These are phyloP conservation scores for Selenia dentaria DNA, from an alignment of 2,888 invertebrate species.

Conservation along the genomic window DNA sequence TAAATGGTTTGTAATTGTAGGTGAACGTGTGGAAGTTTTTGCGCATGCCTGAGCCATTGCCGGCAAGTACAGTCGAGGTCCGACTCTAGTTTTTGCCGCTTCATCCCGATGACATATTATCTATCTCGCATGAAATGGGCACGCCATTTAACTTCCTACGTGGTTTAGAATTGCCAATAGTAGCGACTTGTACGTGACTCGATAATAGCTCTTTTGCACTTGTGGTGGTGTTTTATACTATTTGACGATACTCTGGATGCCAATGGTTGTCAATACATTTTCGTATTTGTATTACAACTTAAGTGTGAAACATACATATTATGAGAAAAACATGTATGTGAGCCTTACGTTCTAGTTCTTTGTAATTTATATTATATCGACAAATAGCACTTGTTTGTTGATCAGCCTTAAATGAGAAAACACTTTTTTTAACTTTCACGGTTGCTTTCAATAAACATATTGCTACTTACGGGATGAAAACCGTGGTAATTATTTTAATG, in stretches of 20 bases:
- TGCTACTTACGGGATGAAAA: too few species aligned
- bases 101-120: constrained; percentile 71
- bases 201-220: constrained; percentile 24
- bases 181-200: constrained; percentile 29
- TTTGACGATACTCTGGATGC: constrained; percentile 4
- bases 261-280: neutral
- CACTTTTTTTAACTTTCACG: too few species aligned
- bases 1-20: constrained; percentile 80
- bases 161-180: constrained; percentile 26
- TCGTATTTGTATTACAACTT: neutral
- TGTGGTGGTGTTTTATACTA: constrained; percentile 19
- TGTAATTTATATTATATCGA: too few species aligned
- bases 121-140: constrained; percentile 34
- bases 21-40: constrained; percentile 68
- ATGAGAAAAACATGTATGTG: neutral
- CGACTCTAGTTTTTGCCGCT: constrained; percentile 72
- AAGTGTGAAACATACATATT: neutral
- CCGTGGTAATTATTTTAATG: too few species aligned
- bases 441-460: too few species aligned
- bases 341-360: too few species aligned
- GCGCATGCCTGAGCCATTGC: constrained; percentile 28
- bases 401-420: constrained; percentile 5
- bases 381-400: neutral
- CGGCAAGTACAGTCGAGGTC: constrained; percentile 70
- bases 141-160: constrained; percentile 34